Percentiles rank a stretch among this genome's conserved stretches.
Evolutionary conservation across 2,797 vertebrate genomes (phyloP).

Genomic region (Salarias fasciatus): DNA sequence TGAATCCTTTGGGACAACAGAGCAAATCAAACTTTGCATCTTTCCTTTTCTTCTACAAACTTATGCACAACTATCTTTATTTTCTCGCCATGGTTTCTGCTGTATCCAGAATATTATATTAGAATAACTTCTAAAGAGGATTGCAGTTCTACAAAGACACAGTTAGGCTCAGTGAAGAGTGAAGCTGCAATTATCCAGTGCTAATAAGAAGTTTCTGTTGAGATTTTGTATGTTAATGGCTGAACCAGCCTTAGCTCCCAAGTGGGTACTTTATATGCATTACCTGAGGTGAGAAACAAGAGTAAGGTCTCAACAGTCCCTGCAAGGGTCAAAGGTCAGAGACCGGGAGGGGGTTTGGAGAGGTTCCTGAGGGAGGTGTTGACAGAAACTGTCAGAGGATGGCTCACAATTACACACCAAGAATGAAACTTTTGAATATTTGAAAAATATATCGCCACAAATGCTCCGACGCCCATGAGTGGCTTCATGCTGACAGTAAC

Average conservation of each 20-base stretch:
- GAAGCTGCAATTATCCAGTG: constrained; percentile 14
- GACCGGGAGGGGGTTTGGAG: background rate
- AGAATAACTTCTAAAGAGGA: constrained; percentile 19
- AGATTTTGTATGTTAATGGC: constrained; percentile 33
- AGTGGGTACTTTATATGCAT: constrained; percentile 49
- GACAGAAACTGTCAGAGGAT: no score
- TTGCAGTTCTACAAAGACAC: background rate
- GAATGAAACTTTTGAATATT: no score
- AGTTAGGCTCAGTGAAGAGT: constrained; percentile 6
- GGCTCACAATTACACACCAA: no score
- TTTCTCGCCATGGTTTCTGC: constrained; percentile 12
- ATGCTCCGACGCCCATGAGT: no score
- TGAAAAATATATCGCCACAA: no score
- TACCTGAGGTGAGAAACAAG: constrained; percentile 11
- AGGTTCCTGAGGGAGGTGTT: no score
- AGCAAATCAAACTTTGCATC: constrained; percentile 30
- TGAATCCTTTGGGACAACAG: constrained; percentile 29
- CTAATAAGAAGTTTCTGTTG: constrained; percentile 46
- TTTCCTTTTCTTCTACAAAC: constrained; percentile 19
- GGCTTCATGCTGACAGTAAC: no score
- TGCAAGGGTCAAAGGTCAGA: constrained; percentile 46
- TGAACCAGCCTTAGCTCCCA: constrained; percentile 6
- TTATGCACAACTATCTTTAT: constrained; percentile 6
- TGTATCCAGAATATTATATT: constrained; percentile 30
- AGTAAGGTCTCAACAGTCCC: constrained; percentile 3